phyloP scores from a whole-genome alignment of 2,888 invertebrate species.

The Yponomeuta plumbellus region DNA sequence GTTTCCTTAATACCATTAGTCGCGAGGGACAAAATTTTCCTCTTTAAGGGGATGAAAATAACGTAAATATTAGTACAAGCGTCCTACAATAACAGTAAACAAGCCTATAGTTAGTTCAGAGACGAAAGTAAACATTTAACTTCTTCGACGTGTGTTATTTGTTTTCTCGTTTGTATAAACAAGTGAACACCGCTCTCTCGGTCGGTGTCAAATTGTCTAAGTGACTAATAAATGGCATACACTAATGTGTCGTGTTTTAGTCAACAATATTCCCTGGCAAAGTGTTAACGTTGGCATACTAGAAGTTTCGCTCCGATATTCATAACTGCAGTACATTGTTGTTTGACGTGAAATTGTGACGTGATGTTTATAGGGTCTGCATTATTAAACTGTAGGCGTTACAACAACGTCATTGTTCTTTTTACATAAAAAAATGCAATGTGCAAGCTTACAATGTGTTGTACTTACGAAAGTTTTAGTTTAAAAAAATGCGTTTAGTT shows the following conservation, averaged over 20 bases:
- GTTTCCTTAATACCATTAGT: neutral
- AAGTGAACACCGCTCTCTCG: neutral
- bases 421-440: too few relatives aligned
- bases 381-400: too few relatives aligned
- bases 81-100: neutral
- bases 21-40: neutral
- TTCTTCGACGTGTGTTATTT: neutral
- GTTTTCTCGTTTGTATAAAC: neutral
- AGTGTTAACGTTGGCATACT: neutral
- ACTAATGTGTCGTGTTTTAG: neutral
- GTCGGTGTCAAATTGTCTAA: neutral
- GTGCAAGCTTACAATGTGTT: too few relatives aligned
- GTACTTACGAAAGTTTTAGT: too few relatives aligned
- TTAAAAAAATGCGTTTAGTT: too few relatives aligned
- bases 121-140: neutral
- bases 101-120: neutral
- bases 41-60: neutral
- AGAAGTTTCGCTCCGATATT: neutral
- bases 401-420: too few relatives aligned
- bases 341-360: neutral
- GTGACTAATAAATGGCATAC: constrained; percentile 1
- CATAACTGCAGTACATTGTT: neutral
- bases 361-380: neutral
- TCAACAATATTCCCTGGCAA: neutral
- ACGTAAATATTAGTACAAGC: neutral